A percentile compares a stretch with the other conserved stretches of the same genome.
Evolutionary conservation across 2,888 invertebrate genomes (phyloP).

Genomic region (Aproaerema taeniolella): DNA sequence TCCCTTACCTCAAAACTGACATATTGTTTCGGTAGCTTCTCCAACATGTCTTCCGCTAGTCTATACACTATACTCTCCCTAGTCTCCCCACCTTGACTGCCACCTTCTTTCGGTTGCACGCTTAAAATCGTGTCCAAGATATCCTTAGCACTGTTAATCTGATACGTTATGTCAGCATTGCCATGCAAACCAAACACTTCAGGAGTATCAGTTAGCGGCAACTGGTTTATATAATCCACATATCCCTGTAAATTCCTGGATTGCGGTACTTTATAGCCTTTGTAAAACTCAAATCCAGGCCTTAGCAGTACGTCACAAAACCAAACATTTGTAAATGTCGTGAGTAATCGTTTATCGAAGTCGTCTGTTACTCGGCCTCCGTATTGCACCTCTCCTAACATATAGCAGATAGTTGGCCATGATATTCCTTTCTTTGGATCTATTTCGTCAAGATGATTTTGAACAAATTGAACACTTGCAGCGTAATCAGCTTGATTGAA

Average conservation of each 20-base stretch:
- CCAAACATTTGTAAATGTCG: conserved; percentile 96
- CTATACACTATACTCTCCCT: conserved; percentile 94
- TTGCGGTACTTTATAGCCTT: conserved; percentile 93
- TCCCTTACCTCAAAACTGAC: conserved; percentile 93
- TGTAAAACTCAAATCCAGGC: conserved; percentile 95
- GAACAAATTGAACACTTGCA: conserved; percentile 96
- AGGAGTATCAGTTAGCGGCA: conserved; percentile 92
- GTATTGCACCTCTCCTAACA: conserved; percentile 94
- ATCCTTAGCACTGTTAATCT: conserved; percentile 96
- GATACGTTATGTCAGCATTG: conserved; percentile 98
- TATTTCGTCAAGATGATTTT: conserved; percentile 97
- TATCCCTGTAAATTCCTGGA: conserved; percentile 87
- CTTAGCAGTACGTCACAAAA: conserved; percentile 93
- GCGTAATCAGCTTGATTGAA: conserved; percentile 98
- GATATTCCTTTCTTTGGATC: conserved; percentile 98
- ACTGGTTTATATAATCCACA: conserved; percentile 89
- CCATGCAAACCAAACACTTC: conserved; percentile 98
- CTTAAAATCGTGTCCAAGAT: conserved; percentile 96
- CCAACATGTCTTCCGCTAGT: conserved; percentile 94
- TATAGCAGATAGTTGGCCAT: conserved; percentile 98
- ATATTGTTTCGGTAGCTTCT: conserved; percentile 87
- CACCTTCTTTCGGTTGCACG: conserved; percentile 98
- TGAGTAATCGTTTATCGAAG: conserved; percentile 94
- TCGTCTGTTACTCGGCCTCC: conserved; percentile 98
- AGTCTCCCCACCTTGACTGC: conserved; percentile 92